Base-by-base conservation (phyloP, 2,888 invertebrate species). In the Pediacus dermestoides region DNA sequence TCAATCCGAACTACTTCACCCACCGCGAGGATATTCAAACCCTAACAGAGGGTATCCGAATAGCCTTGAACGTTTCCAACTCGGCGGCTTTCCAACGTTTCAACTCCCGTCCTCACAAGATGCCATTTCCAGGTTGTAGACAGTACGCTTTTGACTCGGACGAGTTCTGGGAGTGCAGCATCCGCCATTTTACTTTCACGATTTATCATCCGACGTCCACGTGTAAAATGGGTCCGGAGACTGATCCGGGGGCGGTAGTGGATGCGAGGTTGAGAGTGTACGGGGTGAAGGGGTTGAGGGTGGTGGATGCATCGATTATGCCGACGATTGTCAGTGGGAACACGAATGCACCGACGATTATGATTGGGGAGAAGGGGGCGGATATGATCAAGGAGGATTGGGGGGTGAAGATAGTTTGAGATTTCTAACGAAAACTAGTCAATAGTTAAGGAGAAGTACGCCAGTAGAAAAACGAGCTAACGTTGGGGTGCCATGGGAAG, bases 1-100 rank as follows among this genome's bases (percentile, higher is more conserved):
- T 96, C 36, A 86, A 88, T 62, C 93, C 95, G 0, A 94, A 95
- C 65, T 96, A 96, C 64, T 86, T 96, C 61, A 81, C 88, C 0
- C 83, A 89, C 52, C 81, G 82, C 47, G 80, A 86, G 58, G 95
- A 96, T 57, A 74, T 91, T 8, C 74, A 81, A 49, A 78, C 84
- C 0, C 65, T 92, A 1, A 82, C 84, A 0, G 90, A 90, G 62
- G 91, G 89, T 1, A 88, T 90, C n/a, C 80, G 83, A 55, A 80
- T 91, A 40, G 89, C 88, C 0, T 75, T 89, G 62, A 82, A 83
- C 39, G 73, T 91, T 10, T 89, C 90, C 0, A 81, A 82, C 39
- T 83, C 88, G 0, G 76, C 80, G 1, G 84, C 90, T 0, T 90
- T 92, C 58, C 85, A 87, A 61, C 75, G 79, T 34, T 89, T 87